These are phyloP conservation scores for Metacarcinus magister DNA, from an alignment of 2,888 invertebrate species.

Conservation along the genomic window DNA sequence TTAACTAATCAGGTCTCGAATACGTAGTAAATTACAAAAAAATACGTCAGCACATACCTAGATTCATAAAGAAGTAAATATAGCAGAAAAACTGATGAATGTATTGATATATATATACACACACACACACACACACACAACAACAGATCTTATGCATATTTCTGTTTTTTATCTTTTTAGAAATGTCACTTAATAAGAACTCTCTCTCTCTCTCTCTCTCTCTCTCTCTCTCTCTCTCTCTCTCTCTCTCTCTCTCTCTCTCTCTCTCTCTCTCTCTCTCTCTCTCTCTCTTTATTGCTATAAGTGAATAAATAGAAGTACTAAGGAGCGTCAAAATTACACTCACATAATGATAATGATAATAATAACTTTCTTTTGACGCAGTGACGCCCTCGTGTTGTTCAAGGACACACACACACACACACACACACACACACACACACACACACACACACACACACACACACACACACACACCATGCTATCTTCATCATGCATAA, in stretches of 20 bases:
- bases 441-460: too few species aligned
- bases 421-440: not conserved
- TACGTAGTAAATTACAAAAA: too few species aligned
- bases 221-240: not conserved
- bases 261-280: not conserved
- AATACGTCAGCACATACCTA: too few species aligned
- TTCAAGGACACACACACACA: not conserved
- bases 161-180: too few species aligned
- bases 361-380: not conserved
- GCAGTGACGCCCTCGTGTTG: not conserved
- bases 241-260: not conserved
- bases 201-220: not conserved
- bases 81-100: too few species aligned
- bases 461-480: too few species aligned
- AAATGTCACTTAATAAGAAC: not conserved
- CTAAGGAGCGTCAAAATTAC: not conserved
- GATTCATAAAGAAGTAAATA: too few species aligned
- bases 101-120: too few species aligned
- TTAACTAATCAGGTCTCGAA: not conserved
- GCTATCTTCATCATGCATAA: too few species aligned
- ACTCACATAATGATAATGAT: not conserved
- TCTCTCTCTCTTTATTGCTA: not conserved
- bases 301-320: not conserved
- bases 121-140: too few species aligned
- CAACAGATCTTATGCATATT: too few species aligned